These are phyloP conservation scores for Cliona cf. orientalis DNA, from an alignment of 37 sponge, comb jelly and placozoan species.

Conservation along the genomic window DNA sequence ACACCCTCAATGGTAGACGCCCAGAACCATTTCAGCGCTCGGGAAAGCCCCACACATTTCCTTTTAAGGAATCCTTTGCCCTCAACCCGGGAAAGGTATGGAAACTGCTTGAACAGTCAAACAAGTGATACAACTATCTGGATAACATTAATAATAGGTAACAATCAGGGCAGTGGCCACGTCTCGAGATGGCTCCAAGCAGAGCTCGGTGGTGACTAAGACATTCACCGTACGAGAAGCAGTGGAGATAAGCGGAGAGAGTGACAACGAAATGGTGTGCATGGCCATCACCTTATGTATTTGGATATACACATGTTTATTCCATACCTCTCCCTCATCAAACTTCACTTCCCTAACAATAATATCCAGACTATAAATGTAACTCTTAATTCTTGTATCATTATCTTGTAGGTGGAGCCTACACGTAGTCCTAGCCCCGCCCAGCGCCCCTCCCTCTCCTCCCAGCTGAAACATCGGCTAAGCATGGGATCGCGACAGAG, in stretches of 20 bases:
- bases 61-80: constrained; percentile 53
- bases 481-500: constrained; percentile 1
- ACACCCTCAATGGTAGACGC: constrained; percentile 64
- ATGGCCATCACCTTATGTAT: background rate
- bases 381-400: background rate
- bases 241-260: background rate
- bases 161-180: constrained; percentile 51
- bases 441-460: constrained; percentile 18
- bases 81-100: constrained; percentile 53
- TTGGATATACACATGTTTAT: background rate
- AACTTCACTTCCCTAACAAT: background rate
- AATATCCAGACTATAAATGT: background rate
- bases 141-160: background rate
- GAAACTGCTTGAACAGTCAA: background rate
- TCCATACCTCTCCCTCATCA: background rate
- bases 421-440: background rate
- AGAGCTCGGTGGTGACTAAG: constrained; percentile 70
- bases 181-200: constrained; percentile 32
- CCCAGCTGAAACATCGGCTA: constrained; percentile 26
- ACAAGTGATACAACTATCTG: background rate
- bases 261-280: constrained; percentile 23
- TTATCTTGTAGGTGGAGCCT: background rate
- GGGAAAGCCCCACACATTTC: constrained; percentile 25
- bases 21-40: constrained; percentile 49
- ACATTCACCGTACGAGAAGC: constrained; percentile 48